phyloP scores from a whole-genome alignment of 2,113 vertebrate species.

The Laticauda colubrina region DNA sequence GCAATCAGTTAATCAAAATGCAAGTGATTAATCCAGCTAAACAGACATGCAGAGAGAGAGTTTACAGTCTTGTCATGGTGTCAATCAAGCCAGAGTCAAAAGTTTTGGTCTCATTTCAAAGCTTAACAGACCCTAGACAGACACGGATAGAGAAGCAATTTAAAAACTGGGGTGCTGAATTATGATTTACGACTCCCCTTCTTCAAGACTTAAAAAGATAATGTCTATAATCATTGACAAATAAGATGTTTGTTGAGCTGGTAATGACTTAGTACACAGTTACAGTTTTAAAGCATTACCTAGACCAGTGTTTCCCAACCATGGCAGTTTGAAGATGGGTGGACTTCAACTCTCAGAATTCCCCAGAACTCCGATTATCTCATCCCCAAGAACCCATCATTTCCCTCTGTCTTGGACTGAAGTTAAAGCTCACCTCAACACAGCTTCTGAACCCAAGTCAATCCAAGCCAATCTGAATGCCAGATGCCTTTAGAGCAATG shows the following conservation, averaged over 20 bases:
- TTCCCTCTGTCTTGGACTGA: not conserved
- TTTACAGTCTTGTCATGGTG: not conserved
- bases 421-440: not conserved
- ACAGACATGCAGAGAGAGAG: not conserved
- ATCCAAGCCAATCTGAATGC: not conserved
- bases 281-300: not conserved
- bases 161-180: not conserved
- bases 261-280: not conserved
- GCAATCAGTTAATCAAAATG: slow-evolving; percentile 13
- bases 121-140: not conserved
- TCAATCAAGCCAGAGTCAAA: not conserved
- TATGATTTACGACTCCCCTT: not conserved
- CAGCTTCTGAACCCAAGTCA: not conserved
- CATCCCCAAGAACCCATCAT: not conserved
- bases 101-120: not conserved
- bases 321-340: too few relatives aligned
- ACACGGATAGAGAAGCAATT: not conserved
- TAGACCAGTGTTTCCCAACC: not conserved
- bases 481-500: too few relatives aligned
- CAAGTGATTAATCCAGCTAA: not conserved
- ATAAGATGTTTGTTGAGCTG: not conserved
- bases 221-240: not conserved
- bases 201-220: not conserved
- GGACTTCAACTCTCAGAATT: not conserved
- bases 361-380: not conserved